Percentiles rank a stretch among this genome's conserved stretches.
These are phyloP conservation scores for Steatornis caripensis DNA, from an alignment of 2,113 vertebrate species.

Conservation along the genomic window DNA sequence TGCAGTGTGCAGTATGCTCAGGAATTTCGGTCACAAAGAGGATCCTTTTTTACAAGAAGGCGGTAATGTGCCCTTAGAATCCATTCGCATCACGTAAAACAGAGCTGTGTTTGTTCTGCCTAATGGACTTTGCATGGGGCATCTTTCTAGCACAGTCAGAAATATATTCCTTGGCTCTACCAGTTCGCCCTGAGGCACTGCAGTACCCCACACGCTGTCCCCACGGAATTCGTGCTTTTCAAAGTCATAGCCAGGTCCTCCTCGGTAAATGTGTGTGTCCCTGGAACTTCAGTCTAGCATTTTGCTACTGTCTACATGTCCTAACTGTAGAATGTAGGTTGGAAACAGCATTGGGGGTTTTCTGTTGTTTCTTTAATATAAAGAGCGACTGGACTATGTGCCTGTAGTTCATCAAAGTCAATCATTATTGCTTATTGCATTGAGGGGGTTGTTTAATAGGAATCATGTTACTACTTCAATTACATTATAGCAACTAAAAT, in stretches of 20 bases:
- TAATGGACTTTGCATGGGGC: conserved; percentile 30
- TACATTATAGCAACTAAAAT: neutral
- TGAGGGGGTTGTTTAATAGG: neutral
- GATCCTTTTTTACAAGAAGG: conserved; percentile 47
- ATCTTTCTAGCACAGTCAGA: conserved; percentile 41
- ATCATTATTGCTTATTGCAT: neutral
- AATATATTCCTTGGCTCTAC: conserved; percentile 45
- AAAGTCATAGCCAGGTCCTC: neutral
- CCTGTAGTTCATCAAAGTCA: neutral
- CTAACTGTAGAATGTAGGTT: neutral
- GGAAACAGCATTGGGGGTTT: neutral
- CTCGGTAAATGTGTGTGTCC: neutral
- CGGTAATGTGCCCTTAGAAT: conserved; percentile 3
- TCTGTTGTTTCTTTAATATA: neutral
- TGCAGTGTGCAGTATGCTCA: neutral
- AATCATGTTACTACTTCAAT: neutral
- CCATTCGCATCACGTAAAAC: neutral
- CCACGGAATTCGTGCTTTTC: neutral
- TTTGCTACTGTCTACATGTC: neutral
- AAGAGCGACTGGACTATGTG: neutral
- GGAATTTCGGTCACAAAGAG: conserved; percentile 51
- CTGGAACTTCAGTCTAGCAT: neutral
- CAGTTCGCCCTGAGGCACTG: neutral
- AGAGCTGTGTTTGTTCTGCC: conserved; percentile 52
- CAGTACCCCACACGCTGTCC: neutral